Evolutionary conservation across 2,888 invertebrate genomes (phyloP).

Genomic region (Cephus sareptanus): DNA sequence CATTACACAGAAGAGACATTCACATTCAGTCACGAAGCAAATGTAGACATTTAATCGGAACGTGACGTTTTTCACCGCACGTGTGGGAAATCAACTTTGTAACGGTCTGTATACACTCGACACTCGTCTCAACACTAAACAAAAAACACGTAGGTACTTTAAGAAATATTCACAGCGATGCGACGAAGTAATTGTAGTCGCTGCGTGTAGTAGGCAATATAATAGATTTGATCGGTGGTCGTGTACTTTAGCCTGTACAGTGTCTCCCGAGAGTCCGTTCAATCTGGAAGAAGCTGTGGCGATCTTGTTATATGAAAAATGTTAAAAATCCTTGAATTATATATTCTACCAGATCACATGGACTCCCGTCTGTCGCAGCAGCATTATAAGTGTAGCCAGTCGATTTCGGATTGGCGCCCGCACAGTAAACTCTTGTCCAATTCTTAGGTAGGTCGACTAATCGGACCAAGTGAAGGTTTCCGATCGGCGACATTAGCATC

Average conservation of each 20-base stretch:
- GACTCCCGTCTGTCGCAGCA: slow-evolving; percentile 15
- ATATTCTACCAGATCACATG: no score
- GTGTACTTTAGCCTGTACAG: slow-evolving; percentile 32
- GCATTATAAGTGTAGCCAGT: slow-evolving; percentile 54
- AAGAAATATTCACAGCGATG: slow-evolving; percentile 24
- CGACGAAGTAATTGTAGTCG: slow-evolving; percentile 32
- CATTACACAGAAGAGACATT: not conserved
- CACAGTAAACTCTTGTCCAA: slow-evolving; percentile 67
- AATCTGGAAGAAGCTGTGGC: no score
- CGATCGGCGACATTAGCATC: slow-evolving; percentile 32
- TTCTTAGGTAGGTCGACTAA: slow-evolving; percentile 58
- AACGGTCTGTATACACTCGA: no score
- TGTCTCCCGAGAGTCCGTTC: not conserved
- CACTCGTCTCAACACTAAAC: no score
- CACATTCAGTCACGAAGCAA: no score
- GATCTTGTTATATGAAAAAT: no score
- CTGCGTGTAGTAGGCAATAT: slow-evolving; percentile 53
- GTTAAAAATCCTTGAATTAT: no score
- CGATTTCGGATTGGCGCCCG: slow-evolving; percentile 61
- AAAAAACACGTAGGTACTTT: no score
- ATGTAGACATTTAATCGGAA: no score
- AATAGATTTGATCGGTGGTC: slow-evolving; percentile 40
- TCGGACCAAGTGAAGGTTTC: slow-evolving; percentile 38
- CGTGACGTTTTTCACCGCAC: no score
- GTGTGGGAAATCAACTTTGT: no score